Percentiles rank a stretch among this genome's conserved stretches.
phyloP scores from a whole-genome alignment of 2,113 vertebrate genomes.

The Lonchura striata region DNA sequence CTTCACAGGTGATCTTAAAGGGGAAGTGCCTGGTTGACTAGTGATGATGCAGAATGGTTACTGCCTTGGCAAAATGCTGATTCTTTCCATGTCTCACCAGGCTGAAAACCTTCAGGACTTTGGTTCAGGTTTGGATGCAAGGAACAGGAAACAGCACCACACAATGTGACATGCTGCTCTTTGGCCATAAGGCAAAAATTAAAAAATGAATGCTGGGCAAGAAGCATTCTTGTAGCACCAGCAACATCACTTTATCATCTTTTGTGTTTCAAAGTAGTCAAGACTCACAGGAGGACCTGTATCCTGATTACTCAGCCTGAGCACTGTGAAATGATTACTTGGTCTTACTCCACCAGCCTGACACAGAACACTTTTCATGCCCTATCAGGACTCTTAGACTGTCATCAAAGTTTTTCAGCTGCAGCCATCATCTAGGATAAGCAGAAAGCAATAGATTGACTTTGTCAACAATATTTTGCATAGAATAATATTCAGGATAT shows the following conservation, averaged over 20 bases:
- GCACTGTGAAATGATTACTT: background rate
- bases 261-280: background rate
- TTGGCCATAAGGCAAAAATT: background rate
- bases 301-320: background rate
- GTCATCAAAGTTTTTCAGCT: background rate
- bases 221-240: background rate
- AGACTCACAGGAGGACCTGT: background rate
- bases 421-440: background rate
- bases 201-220: background rate
- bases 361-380: background rate
- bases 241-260: background rate
- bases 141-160: background rate
- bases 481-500: background rate
- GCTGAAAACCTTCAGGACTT: background rate
- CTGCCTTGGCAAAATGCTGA: background rate
- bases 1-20: background rate
- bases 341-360: background rate
- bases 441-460: background rate
- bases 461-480: background rate
- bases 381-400: background rate
- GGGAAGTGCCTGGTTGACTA: background rate
- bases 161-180: background rate
- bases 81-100: background rate
- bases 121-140: background rate
- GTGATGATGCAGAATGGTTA: background rate